Evolutionary conservation across 2,888 invertebrate species (phyloP), one percentile per base, ranked within the genome.

Genomic region (Carterocephalus palaemon): DNA sequence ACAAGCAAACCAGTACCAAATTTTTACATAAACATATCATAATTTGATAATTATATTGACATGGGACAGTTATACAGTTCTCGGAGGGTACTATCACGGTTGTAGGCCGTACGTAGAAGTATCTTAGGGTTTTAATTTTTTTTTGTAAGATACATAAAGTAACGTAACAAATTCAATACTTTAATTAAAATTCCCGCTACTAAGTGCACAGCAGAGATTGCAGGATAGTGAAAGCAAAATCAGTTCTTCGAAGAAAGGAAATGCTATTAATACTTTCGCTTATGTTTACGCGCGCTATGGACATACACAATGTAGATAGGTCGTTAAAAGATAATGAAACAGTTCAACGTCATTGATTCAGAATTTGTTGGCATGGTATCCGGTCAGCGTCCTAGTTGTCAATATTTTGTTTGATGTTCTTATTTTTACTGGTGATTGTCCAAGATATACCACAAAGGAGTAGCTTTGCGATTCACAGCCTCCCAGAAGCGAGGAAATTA

Each of bases 371-470:
- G 82, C 83, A 81, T 75, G 64, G 65, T 70, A 73, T 70, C 66
- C 74, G 78, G 78, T 73, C 74, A 74, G 70, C 68, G 85, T 75
- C 71, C 85, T 75, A 85, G 60, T 73, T 84, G 78, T 81, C 76
- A 67, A 78, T 81, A 75, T 70, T n/a, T n/a, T 60, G 69, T 63
- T 68, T 68, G 67, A 68, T 76, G 77, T 62, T 70, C 71, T 71
- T 80, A 79, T 82, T 83, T 83, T 78, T 70, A 70, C 76, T 84
- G 77, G 84, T 81, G 75, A 77, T 78, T 74, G 80, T 83, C 79
- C 84, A 84, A 85, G 68, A 72, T 63, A 61, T 79, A 79, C 78
- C 78, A 78, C 59, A 56, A 60, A 68, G 69, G 64, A 73, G 62
- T 58, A 54, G 58, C 60, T 54, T 64, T 56, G 58, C 56, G 56